Base-by-base conservation (phyloP, 2,888 invertebrate species). In the Alloscopus bannaensis region DNA sequence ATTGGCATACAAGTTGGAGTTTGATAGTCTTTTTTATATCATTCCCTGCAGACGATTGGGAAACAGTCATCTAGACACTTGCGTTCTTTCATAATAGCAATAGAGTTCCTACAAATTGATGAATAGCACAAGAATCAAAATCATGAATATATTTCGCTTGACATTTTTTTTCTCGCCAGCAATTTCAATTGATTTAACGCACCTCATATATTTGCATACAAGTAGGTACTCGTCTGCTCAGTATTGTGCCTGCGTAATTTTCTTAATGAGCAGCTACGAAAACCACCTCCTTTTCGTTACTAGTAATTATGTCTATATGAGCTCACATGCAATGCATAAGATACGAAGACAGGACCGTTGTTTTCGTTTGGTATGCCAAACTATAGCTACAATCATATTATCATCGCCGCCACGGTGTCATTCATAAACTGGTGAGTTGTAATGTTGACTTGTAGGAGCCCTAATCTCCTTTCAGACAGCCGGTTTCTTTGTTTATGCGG, bases 401-500 rank as follows among this genome's bases (percentile, higher is more conserved):
- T n/a, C n/a, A n/a, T 57, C 65, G 65, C 65, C 65, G 45, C 65
- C 73, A 22, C 73, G 73, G 55, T 65, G 73, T 73, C 73, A 73
- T 73, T 73, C 73, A 73, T 65, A 73, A 73, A 73, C 45, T 73
- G 65, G 73, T 47, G 65, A 73, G 65, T 57, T 65, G 31, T 29
- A 57, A 57, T 62, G 55, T 45, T 29, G 62, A 22, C 59, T 22
- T 62, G 45, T 24, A 59, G 73, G 57, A 73, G 65, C 59, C 64
- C 73, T 73, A 73, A 73, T 73, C 73, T 65, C 73, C 65, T 73
- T 73, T 73, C 65, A 73, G 36, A 57, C 73, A 73, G 73, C 73
- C 73, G 73, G 73, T 73, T 72, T 73, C 73, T 65, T 73, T 65
- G 73, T 73, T 73, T 65, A 73, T 65, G 65, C 73, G 73, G 73